Base-by-base conservation (phyloP, 2,888 invertebrate genomes). In the Anagyrus pseudococci region DNA sequence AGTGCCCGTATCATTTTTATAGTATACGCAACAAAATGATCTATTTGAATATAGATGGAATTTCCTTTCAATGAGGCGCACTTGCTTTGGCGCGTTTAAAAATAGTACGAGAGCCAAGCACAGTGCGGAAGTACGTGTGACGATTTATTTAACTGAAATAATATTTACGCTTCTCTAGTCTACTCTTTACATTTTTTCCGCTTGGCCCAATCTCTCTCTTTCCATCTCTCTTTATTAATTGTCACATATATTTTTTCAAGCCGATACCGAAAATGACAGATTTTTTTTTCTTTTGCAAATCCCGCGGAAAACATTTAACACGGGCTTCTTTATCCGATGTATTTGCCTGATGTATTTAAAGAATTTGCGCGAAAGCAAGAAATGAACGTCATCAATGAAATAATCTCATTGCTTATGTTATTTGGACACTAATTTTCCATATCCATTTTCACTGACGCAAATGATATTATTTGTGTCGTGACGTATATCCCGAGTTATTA, bases 101-200 rank as follows among this genome's bases (percentile, higher is more conserved):
- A 62, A 56, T 62, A 62, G 44, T 25, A 49, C 22, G 23, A 22
- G 7, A 19, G 8, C 17, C 20, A 10, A 3, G 20, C n/a, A 10
- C n/a, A 7, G 15, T 22, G 23, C 46, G 44, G 44, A 61, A 56
- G 37, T 44, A 55, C 22, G 23, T 20, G 25, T 29, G 40, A 13
- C 43, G 25, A 56, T 56, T 44, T 46, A 56, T 56, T 61, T 46
- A 29, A 47, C 40, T 33, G 25, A 56, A 56, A 46, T 55, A 56
- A 56, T 61, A 52, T 56, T 50, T 54, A 40, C 37, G 46, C 1
- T 17, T 7, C 15, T 15, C 26, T 13, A n/a, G 25, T n/a, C 13
- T 41, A n/a, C 41, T 17, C 41, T n/a, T n/a, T 17, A n/a, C 7
- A 41, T 29, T 49, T 49, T 10, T 13, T 49, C 15, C 15, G 6